These are phyloP conservation scores for Ptyas mucosa DNA, from an alignment of 2,113 vertebrate species.

Conservation along the genomic window DNA sequence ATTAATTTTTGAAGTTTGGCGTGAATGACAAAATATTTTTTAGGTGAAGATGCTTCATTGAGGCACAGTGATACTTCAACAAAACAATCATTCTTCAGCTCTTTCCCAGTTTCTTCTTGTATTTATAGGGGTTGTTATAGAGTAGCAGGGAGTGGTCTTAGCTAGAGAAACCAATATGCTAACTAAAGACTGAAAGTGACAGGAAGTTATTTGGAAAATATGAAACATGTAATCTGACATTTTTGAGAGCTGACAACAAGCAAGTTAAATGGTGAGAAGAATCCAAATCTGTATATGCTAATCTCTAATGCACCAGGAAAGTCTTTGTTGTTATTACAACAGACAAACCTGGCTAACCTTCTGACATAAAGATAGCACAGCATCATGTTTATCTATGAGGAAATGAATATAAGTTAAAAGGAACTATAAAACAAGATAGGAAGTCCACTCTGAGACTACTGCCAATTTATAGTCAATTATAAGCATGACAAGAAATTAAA, in stretches of 20 bases:
- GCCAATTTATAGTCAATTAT: neutral
- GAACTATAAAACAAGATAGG: neutral
- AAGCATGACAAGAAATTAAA: neutral
- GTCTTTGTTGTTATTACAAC: neutral
- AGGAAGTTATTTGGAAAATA: neutral
- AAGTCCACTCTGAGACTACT: neutral
- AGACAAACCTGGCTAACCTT: neutral
- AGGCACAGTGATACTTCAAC: neutral
- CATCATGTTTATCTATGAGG: neutral
- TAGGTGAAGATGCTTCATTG: neutral
- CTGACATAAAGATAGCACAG: neutral
- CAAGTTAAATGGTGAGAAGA: neutral
- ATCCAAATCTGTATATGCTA: neutral
- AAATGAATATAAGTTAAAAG: neutral
- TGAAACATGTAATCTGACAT: neutral
- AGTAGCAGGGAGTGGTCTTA: neutral
- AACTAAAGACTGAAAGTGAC: neutral
- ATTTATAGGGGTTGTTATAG: neutral
- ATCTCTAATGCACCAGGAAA: neutral
- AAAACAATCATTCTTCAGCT: neutral
- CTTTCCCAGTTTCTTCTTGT: neutral
- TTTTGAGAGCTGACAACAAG: neutral
- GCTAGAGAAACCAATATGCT: neutral
- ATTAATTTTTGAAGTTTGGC: neutral
- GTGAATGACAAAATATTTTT: neutral